Evolutionary conservation across 2,113 vertebrate genomes (phyloP).

Genomic region (Anarhynchus alexandrinus): DNA sequence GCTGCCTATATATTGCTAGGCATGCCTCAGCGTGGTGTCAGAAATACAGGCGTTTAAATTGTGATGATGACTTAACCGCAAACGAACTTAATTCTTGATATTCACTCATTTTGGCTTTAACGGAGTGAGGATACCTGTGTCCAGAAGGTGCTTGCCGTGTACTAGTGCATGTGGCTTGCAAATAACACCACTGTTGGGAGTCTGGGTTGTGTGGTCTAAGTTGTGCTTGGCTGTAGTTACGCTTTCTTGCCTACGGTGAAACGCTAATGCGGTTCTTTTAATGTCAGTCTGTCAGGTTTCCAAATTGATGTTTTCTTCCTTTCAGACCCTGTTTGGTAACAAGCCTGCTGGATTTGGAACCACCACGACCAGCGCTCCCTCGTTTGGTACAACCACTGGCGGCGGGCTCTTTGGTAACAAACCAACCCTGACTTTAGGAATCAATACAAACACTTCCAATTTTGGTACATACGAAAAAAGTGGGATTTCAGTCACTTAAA

Average conservation of each 20-base stretch:
- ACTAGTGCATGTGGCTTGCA: background rate
- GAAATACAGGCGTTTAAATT: rapidly evolving
- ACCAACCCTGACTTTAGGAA: slow-evolving; percentile 78
- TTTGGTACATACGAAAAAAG: slow-evolving; percentile 69
- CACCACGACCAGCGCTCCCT: slow-evolving; percentile 91
- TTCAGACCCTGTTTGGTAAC: slow-evolving; percentile 89
- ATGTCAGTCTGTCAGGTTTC: background rate
- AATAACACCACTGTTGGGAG: rapidly evolving
- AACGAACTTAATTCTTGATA: background rate
- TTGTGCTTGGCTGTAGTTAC: background rate
- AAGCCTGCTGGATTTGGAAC: slow-evolving; percentile 90
- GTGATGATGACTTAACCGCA: background rate
- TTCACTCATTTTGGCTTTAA: background rate
- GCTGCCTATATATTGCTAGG: rapidly evolving
- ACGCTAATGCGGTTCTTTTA: rapidly evolving
- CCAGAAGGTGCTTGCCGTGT: background rate
- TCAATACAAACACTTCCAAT: slow-evolving; percentile 76
- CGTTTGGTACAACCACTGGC: slow-evolving; percentile 86
- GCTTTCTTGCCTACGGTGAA: background rate
- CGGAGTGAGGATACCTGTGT: background rate
- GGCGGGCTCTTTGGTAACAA: slow-evolving; percentile 89
- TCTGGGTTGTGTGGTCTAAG: background rate
- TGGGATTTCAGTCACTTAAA: background rate
- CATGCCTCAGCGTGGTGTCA: rapidly evolving
- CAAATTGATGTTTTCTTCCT: background rate